phyloP scores from a whole-genome alignment of 2,797 vertebrate species.

The Pterois miles region DNA sequence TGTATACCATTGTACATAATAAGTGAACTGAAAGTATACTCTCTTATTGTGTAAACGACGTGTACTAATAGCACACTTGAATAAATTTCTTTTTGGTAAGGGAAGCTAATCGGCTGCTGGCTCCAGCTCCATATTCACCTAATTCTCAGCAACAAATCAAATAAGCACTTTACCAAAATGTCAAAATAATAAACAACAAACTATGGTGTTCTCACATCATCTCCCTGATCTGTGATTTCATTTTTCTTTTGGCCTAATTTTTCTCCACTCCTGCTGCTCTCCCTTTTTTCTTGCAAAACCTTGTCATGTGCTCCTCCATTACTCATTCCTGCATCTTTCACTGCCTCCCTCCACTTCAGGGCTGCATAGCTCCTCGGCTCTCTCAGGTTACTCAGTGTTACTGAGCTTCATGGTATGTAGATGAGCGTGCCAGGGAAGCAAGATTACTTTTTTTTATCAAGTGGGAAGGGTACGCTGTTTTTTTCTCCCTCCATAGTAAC shows the following conservation, averaged over 20 bases:
- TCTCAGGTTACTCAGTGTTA: slow-evolving; percentile 71
- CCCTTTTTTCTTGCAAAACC: slow-evolving; percentile 29
- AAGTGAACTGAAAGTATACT: too few species aligned
- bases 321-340: slow-evolving; percentile 26
- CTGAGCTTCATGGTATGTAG: slow-evolving; percentile 68
- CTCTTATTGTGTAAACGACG: too few species aligned
- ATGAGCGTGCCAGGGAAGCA: slow-evolving; percentile 40
- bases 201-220: not conserved
- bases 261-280: slow-evolving; percentile 17
- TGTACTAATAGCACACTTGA: too few species aligned
- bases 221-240: not conserved
- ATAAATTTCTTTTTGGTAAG: not conserved
- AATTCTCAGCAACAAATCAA: not conserved
- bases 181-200: not conserved
- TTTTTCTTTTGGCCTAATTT: slow-evolving; percentile 4
- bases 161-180: not conserved
- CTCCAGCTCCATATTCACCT: not conserved
- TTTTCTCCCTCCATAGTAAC: slow-evolving; percentile 21
- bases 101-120: not conserved
- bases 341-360: slow-evolving; percentile 26
- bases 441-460: slow-evolving; percentile 55
- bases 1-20: too few species aligned
- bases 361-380: slow-evolving; percentile 52
- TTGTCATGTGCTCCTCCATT: slow-evolving; percentile 17
- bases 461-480: slow-evolving; percentile 8